These are phyloP conservation scores for Casuarius casuarius DNA, from an alignment of 2,113 vertebrate species.

Conservation along the genomic window DNA sequence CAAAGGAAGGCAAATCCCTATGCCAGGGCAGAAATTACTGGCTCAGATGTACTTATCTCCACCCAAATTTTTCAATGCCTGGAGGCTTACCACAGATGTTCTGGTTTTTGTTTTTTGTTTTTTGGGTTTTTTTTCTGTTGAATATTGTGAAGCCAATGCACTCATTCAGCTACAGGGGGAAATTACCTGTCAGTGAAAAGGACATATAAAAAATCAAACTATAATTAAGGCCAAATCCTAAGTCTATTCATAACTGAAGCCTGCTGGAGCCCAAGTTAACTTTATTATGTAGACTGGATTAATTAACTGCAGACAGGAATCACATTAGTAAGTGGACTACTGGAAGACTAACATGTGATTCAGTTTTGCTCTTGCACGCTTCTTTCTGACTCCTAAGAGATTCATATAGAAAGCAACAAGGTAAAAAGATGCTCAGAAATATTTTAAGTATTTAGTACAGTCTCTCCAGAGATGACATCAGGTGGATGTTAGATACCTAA, in stretches of 20 bases:
- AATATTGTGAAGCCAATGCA: not conserved
- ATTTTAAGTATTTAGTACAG: not conserved
- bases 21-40: constrained; percentile 53
- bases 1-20: not conserved
- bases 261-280: not conserved
- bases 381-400: not conserved
- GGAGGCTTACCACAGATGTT: not conserved
- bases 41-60: constrained; percentile 42
- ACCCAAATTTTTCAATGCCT: constrained; percentile 34
- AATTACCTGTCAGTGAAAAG: not conserved
- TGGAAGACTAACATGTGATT: not conserved
- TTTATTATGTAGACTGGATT: not conserved
- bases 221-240: not conserved
- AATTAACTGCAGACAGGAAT: not conserved
- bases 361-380: not conserved
- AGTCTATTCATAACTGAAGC: not conserved
- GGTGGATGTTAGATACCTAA: not conserved
- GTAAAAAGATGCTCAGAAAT: not conserved
- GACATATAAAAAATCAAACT: not conserved
- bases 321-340: not conserved
- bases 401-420: not conserved
- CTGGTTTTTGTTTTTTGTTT: not conserved
- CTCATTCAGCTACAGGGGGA: not conserved
- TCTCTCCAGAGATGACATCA: not conserved
- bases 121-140: not conserved